Percentiles rank a stretch among this genome's conserved stretches.
Evolutionary conservation across 2,797 vertebrate genomes (phyloP).

Genomic region (Cyprinodon diabolis): DNA sequence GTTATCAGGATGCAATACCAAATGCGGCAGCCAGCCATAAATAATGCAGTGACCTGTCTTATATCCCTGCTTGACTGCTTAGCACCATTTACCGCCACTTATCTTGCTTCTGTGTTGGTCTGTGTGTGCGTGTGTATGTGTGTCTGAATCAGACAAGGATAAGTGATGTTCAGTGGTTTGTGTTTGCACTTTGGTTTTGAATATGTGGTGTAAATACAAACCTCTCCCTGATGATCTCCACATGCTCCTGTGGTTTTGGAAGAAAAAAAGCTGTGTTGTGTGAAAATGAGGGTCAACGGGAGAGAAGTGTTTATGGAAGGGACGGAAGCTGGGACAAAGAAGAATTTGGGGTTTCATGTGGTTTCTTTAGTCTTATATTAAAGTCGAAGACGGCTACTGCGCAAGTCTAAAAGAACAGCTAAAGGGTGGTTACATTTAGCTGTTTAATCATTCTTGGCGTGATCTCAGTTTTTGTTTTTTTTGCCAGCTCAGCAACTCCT

Average conservation of each 20-base stretch:
- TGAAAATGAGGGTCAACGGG: slow-evolving; percentile 38
- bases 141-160: slow-evolving; percentile 31
- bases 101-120: slow-evolving; percentile 36
- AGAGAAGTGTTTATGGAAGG: slow-evolving; percentile 19
- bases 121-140: slow-evolving; percentile 28
- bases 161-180: slow-evolving; percentile 43
- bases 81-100: slow-evolving; percentile 79
- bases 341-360: neutral
- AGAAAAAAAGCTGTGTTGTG: slow-evolving; percentile 14
- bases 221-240: slow-evolving; percentile 31
- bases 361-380: neutral
- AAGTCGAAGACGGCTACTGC: neutral
- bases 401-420: neutral
- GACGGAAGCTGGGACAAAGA: slow-evolving; percentile 5
- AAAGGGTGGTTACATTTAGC: slow-evolving; percentile 25
- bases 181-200: slow-evolving; percentile 54
- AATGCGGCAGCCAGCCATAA: slow-evolving; percentile 77
- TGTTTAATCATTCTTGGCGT: slow-evolving; percentile 52
- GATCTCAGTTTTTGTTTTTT: slow-evolving; percentile 24
- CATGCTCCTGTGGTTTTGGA: slow-evolving; percentile 32
- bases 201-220: slow-evolving; percentile 42
- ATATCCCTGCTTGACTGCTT: slow-evolving; percentile 75
- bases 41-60: slow-evolving; percentile 82
- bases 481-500: slow-evolving; percentile 56
- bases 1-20: slow-evolving; percentile 78